Evolutionary conservation across 1,140 invertebrate genomes (phyloP).

Genomic region (Anastatus disparis): DNA sequence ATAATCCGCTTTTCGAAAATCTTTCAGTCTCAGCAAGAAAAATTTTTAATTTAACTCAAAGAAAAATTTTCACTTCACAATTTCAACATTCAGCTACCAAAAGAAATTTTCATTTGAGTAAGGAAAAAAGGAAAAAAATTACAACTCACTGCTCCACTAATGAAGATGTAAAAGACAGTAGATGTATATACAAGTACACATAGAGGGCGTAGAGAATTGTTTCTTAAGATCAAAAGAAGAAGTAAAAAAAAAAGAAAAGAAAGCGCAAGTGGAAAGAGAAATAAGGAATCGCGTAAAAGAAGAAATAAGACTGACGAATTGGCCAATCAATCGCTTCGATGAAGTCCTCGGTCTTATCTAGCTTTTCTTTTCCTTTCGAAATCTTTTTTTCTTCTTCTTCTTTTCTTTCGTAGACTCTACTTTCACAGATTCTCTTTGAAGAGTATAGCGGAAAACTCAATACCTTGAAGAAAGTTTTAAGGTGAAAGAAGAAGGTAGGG

Average conservation of each 20-base stretch:
- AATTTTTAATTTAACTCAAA: too few species aligned
- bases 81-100: neutral
- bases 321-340: slow-evolving; percentile 58
- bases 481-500: slow-evolving; percentile 39
- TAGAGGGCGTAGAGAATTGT: too few species aligned
- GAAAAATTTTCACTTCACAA: too few species aligned
- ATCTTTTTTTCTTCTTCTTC: slow-evolving; percentile 26
- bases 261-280: neutral
- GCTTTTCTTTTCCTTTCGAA: slow-evolving; percentile 35
- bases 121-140: too few species aligned
- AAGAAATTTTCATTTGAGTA: neutral
- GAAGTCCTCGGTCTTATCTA: slow-evolving; percentile 57
- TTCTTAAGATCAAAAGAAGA: neutral
- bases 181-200: neutral
- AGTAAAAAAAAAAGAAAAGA: neutral
- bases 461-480: slow-evolving; percentile 20
- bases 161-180: slow-evolving; percentile 10
- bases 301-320: slow-evolving; percentile 51
- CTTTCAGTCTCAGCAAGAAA: too few species aligned
- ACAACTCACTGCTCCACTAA: neutral
- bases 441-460: neutral
- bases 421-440: slow-evolving; percentile 4
- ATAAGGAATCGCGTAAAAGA: neutral
- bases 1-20: too few species aligned
- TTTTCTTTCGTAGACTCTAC: neutral